Percentiles rank a stretch among this genome's conserved stretches.
These are phyloP conservation scores for Intellagama lesueurii DNA, from an alignment of 2,797 vertebrate species.

Conservation along the genomic window DNA sequence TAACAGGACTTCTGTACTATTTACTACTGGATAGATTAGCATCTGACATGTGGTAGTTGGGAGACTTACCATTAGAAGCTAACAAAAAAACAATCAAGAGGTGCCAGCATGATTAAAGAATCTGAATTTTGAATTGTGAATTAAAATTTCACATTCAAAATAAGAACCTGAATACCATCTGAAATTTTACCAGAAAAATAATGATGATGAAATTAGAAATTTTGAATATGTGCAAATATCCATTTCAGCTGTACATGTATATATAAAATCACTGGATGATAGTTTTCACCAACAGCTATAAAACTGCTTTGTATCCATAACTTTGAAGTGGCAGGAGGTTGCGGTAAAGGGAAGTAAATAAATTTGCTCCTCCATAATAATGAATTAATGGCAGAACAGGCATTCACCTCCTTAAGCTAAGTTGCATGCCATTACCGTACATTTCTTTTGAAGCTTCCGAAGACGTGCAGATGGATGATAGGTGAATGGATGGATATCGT, in stretches of 20 bases:
- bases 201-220: background rate
- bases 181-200: background rate
- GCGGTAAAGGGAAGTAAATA: background rate
- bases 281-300: background rate
- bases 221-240: background rate
- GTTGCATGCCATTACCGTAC: background rate
- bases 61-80: background rate
- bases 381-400: slow-evolving; percentile 31
- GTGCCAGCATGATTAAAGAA: background rate
- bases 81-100: background rate
- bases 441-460: background rate
- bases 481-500: background rate
- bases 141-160: background rate
- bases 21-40: background rate
- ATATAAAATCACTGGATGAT: background rate
- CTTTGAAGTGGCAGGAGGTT: background rate
- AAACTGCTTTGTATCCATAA: background rate
- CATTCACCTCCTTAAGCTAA: slow-evolving; percentile 37
- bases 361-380: background rate
- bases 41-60: background rate
- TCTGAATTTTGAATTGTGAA: background rate
- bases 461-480: background rate
- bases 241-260: background rate
- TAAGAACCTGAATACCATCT: background rate
- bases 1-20: no score